Evolutionary conservation across 2,888 invertebrate species (phyloP).

Genomic region (Neoitamus cyanurus): DNA sequence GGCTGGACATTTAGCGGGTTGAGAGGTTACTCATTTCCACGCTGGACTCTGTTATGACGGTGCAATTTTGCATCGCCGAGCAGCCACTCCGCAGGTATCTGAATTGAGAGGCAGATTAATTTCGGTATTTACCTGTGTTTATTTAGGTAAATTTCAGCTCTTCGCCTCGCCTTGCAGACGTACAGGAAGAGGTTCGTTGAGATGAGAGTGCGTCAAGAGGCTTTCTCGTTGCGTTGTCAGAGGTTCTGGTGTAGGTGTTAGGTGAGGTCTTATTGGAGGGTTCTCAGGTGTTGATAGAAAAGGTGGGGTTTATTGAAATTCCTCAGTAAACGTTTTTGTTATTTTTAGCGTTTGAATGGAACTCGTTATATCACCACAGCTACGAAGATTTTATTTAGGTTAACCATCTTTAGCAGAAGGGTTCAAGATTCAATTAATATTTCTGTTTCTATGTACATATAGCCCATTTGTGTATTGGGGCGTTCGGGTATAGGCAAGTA

Average conservation of each 20-base stretch:
- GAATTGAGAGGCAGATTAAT: constrained; percentile 1
- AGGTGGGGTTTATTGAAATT: neutral
- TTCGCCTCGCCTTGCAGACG: neutral
- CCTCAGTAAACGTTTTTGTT: neutral
- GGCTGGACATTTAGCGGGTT: neutral
- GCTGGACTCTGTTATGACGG: neutral
- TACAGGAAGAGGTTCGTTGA: neutral
- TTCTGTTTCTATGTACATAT: no score
- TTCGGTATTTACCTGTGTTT: neutral
- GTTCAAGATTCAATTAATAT: no score
- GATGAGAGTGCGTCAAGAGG: neutral
- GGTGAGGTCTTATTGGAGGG: neutral
- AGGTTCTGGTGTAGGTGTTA: neutral
- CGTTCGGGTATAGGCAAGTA: no score
- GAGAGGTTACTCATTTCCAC: constrained; percentile 6
- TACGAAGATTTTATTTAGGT: neutral
- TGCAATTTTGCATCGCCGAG: neutral
- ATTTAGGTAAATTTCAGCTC: neutral
- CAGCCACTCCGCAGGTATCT: neutral
- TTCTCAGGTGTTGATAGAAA: neutral
- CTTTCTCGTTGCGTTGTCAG: neutral
- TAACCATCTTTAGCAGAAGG: no score
- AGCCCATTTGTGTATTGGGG: no score
- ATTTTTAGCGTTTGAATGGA: neutral
- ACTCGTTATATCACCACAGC: neutral